Evolutionary conservation across 1,140 invertebrate genomes (phyloP), one percentile per base, ranked within the genome.

Genomic region (Drosophila chauvacae): DNA sequence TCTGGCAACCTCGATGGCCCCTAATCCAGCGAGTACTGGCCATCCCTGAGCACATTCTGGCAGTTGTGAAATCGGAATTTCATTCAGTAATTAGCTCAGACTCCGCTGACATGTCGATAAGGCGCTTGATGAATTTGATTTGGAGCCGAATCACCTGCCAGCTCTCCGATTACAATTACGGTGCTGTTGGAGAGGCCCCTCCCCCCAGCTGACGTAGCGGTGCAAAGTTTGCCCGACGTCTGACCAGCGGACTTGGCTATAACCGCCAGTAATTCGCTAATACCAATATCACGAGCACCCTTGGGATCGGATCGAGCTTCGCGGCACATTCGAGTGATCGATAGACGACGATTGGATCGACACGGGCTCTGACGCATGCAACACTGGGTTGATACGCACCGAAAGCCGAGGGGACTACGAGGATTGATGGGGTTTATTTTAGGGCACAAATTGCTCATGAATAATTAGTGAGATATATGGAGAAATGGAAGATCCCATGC

Each of bases 41-140:
- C 51, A 53, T 20, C 51, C 51, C 51, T 53, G 20, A 11, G 2
- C 30, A 37, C 48, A 16, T 45, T 23, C 1, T 55, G 62, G 30
- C 13, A 26, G 16, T 71, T 50, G 66, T 33, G 66, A 72, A 59
- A 60, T 72, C n/a, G 37, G 20, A 39, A 70, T 42, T 72, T 72
- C 70, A 73, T 73, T 73, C 70, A 72, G 68, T 35, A 72, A 50
- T 72, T 73, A 60, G 41, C 53, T 72, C 37, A 30, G 20, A 33
- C 13, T 42, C 28, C 23, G 37, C 47, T 73, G 70, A 73, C 70
- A 73, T 33, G 70, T 72, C 70, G 70, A 73, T 73, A 73, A 72
- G 37, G 39, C 30, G 13, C 16, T 65, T 73, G 70, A 73, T 72
- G 70, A 51, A 73, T 73, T 57, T 16, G 30, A 72, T 60, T 72